Evolutionary conservation across 2,888 invertebrate genomes (phyloP), one percentile per base, ranked within the genome.

Genomic region (Watsonalla binaria): DNA sequence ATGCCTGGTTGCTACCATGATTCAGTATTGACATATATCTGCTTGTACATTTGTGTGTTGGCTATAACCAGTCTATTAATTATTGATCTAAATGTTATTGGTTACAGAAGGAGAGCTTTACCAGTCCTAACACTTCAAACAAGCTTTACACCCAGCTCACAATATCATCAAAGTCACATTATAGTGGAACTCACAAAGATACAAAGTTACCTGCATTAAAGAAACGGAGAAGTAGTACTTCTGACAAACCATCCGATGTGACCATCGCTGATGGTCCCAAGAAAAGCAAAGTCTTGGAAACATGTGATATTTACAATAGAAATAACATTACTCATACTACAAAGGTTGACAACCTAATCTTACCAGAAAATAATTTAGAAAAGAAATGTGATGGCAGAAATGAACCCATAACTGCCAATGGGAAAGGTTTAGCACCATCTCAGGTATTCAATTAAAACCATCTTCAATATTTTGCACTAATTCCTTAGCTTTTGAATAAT

Each of bases 91-190:
- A 24, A 24, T 24, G 24, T 24, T 24, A 24, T 24, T 24, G 24
- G 4, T 86, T 82, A 51, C 80, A 90, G 90, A 90, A 82, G 75
- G 90, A 90, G 70, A 85, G 74, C 58, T 74, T 90, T 56, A 73
- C 81, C 53, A 80, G 84, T 24, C 83, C 86, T 35, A 88, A 76
- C 62, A 78, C 86, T 45, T 81, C 88, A 56, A 90, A 90, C 61
- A 90, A 90, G 70, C 64, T 90, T 35, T 90, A 88, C 57, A 90
- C 88, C 45, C 90, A 90, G 61, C 65, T 90, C 46, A 90, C 90
- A 58, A 90, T 90, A 72, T 90, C 89, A 35, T 74, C 90, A 13
- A 90, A 90, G 63, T 74, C 82, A 24, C 76, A 81, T 35, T 68
- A 74, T 55, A 74, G 74, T 65, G 66, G 71, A 53, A 62, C 69